These are phyloP conservation scores for Gallinago jamesoni DNA, from an alignment of 2,113 vertebrate genomes.

Conservation along the genomic window DNA sequence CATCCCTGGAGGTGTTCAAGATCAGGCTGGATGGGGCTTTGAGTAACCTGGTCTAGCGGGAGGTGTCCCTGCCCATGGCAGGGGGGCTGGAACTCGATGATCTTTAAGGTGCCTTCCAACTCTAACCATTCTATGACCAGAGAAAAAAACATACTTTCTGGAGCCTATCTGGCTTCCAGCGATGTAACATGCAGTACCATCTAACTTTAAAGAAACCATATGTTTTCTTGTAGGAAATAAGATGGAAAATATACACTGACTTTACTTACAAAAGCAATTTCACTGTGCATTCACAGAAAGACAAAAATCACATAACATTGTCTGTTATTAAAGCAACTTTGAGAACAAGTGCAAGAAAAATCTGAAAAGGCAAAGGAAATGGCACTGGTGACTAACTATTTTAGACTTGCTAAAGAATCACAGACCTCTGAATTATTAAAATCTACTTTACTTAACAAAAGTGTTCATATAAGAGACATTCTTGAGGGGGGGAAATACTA, in stretches of 20 bases:
- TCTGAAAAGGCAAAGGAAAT: background rate
- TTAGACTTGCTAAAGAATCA: background rate
- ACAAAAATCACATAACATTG: background rate
- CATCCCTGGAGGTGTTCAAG: background rate
- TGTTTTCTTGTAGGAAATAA: background rate
- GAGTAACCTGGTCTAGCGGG: background rate
- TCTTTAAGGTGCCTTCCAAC: background rate
- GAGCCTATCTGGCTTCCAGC: background rate
- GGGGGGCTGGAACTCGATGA: background rate
- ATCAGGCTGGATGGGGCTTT: background rate
- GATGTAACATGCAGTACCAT: background rate
- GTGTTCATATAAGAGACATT: background rate
- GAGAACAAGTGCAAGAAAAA: background rate
- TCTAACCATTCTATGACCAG: background rate
- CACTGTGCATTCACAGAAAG: background rate
- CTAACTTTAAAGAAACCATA: background rate
- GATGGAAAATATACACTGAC: background rate
- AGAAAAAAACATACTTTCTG: background rate
- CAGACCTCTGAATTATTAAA: background rate
- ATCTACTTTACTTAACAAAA: conserved; percentile 6
- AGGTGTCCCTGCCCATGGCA: background rate
- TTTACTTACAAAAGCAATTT: background rate
- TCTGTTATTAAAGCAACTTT: background rate
- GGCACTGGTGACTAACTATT: background rate
- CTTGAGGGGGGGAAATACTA: background rate